These are phyloP conservation scores for Drosophila leontia DNA, from an alignment of 1,140 invertebrate genomes.

Conservation along the genomic window DNA sequence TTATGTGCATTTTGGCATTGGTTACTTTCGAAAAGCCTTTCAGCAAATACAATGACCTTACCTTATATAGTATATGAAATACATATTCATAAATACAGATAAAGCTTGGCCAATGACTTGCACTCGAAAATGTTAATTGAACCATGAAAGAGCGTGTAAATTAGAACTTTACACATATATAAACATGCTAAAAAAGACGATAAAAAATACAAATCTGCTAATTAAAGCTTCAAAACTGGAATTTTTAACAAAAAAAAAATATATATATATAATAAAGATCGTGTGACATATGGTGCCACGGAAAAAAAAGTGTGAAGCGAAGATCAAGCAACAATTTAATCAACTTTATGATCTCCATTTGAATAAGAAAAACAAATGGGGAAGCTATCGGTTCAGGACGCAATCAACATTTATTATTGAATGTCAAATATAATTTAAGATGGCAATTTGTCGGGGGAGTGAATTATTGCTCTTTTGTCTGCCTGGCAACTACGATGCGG, in stretches of 20 bases:
- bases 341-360: slow-evolving; percentile 12
- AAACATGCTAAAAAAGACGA: slow-evolving; percentile 1
- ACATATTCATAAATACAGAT: slow-evolving; percentile 38
- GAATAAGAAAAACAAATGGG: slow-evolving; percentile 10
- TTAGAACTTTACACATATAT: slow-evolving; percentile 35
- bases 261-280: slow-evolving; percentile 35
- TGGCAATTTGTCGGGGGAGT: slow-evolving; percentile 55
- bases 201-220: slow-evolving; percentile 61
- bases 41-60: slow-evolving; percentile 45
- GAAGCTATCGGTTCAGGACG: slow-evolving; percentile 23
- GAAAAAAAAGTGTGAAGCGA: slow-evolving; percentile 26
- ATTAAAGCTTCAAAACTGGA: slow-evolving; percentile 55
- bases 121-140: slow-evolving; percentile 71
- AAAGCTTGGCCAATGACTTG: slow-evolving; percentile 48
- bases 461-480: slow-evolving; percentile 43
- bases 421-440: slow-evolving; percentile 71
- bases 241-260: slow-evolving; percentile 17
- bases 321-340: slow-evolving; percentile 28
- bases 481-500: slow-evolving; percentile 20
- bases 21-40: slow-evolving; percentile 59
- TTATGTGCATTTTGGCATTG: slow-evolving; percentile 50
- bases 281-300: slow-evolving; percentile 43
- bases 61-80: slow-evolving; percentile 10
- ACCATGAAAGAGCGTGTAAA: slow-evolving; percentile 40
- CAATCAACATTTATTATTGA: slow-evolving; percentile 64